These are phyloP conservation scores for Drosophila suzukii DNA, from an alignment of 1,140 invertebrate species.

Conservation along the genomic window DNA sequence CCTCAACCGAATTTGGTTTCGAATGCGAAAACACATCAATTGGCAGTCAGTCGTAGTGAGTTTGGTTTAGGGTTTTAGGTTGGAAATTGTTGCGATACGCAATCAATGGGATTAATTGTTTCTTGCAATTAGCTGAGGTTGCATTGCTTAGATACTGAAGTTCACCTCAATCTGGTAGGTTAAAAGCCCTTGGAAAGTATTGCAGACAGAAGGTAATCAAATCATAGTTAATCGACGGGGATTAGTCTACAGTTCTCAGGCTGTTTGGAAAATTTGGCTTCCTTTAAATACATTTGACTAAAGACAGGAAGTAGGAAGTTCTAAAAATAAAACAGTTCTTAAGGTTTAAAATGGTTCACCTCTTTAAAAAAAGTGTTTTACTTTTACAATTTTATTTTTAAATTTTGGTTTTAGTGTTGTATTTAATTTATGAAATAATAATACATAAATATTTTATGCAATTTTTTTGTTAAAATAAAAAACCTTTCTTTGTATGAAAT, in stretches of 20 bases:
- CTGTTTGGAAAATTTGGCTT: background rate
- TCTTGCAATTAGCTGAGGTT: conserved; percentile 6
- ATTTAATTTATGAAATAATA: no score
- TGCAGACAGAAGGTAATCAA: conserved; percentile 13
- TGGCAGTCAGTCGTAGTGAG: background rate
- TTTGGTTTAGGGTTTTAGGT: conserved; percentile 4
- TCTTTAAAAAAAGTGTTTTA: no score
- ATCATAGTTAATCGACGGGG: background rate
- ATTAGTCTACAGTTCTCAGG: background rate
- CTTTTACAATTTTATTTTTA: no score
- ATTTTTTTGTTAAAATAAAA: no score
- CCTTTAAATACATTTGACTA: background rate
- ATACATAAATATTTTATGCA: no score
- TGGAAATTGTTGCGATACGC: background rate
- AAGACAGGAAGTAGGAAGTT: no score
- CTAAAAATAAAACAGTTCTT: no score
- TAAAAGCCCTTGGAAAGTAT: background rate
- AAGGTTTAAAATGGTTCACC: no score
- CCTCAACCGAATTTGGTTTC: conserved; percentile 1
- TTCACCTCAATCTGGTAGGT: background rate
- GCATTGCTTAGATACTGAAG: conserved; percentile 1
- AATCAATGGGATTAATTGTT: conserved; percentile 30
- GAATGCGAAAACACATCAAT: background rate
- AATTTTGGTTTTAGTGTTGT: no score
- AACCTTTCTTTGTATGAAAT: no score